These are phyloP conservation scores for Cydia amplana DNA, from an alignment of 1,140 invertebrate genomes.

Conservation along the genomic window DNA sequence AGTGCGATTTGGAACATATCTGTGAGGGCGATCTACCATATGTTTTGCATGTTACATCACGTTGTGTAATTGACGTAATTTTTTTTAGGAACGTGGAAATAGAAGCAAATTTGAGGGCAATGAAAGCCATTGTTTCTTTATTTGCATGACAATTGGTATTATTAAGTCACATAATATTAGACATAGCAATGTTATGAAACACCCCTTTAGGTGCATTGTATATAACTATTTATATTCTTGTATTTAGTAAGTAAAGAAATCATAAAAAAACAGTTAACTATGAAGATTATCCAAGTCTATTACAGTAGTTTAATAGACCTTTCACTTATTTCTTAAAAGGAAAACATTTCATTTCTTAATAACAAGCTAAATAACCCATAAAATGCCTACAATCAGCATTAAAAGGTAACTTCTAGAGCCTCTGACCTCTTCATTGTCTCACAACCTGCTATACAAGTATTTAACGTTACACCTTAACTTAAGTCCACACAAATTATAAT, in stretches of 20 bases:
- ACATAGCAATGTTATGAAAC: not conserved
- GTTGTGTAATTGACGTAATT: constrained; percentile 50
- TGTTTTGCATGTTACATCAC: constrained; percentile 37
- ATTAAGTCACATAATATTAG: not conserved
- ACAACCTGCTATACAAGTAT: constrained; percentile 42
- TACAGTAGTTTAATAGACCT: not conserved
- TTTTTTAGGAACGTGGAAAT: constrained; percentile 37
- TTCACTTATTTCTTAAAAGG: not conserved
- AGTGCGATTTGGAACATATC: constrained; percentile 60
- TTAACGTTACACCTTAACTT: not conserved
- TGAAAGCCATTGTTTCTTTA: not conserved
- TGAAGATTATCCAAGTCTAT: not conserved
- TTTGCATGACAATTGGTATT: constrained; percentile 7
- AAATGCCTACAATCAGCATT: constrained; percentile 39
- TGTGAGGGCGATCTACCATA: constrained; percentile 46
- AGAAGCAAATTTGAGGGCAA: not conserved
- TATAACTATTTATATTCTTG: not conserved
- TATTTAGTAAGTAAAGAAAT: not conserved
- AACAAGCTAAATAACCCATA: constrained; percentile 16
- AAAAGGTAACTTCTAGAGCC: constrained; percentile 48
- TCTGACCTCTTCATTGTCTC: constrained; percentile 64
- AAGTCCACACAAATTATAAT: not conserved
- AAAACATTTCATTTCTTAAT: not conserved
- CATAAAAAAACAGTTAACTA: not conserved
- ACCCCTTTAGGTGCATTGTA: not conserved